These are phyloP conservation scores for Tortricodes alternella DNA, from an alignment of 2,888 invertebrate species.

Conservation along the genomic window DNA sequence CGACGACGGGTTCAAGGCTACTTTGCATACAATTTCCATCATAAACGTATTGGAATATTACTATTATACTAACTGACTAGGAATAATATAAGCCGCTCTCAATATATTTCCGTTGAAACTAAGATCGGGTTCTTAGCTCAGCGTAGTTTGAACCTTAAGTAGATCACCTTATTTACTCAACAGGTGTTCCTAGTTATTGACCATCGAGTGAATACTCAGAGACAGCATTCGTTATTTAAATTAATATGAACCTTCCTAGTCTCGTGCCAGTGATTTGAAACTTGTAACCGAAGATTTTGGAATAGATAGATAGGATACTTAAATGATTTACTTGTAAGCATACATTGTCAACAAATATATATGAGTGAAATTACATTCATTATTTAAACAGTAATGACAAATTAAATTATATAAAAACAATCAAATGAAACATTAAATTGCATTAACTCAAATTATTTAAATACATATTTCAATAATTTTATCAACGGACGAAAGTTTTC, in stretches of 20 bases:
- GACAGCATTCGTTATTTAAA: not conserved
- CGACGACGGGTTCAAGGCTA: constrained; percentile 22
- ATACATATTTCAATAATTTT: no score
- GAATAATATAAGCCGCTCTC: constrained; percentile 20
- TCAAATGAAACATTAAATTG: no score
- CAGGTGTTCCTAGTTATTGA: constrained; percentile 12
- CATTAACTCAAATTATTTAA: no score
- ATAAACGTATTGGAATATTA: constrained; percentile 22
- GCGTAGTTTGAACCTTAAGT: constrained; percentile 11
- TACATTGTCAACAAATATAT: no score
- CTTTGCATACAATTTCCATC: constrained; percentile 30
- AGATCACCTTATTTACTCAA: constrained; percentile 24
- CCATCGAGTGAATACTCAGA: constrained; percentile 9
- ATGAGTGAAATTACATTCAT: no score
- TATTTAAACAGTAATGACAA: no score
- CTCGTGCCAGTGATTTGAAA: not conserved
- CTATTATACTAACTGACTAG: constrained; percentile 14
- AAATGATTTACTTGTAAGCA: no score
- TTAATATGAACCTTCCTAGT: not conserved
- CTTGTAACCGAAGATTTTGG: no score
- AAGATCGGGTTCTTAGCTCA: constrained; percentile 6
- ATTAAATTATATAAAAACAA: no score
- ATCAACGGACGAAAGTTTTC: not conserved
- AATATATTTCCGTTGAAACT: constrained; percentile 12
- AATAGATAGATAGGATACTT: no score